Conservation (phyloP, 2,113 vertebrate genomes). For the Enhydra lutris region DNA sequence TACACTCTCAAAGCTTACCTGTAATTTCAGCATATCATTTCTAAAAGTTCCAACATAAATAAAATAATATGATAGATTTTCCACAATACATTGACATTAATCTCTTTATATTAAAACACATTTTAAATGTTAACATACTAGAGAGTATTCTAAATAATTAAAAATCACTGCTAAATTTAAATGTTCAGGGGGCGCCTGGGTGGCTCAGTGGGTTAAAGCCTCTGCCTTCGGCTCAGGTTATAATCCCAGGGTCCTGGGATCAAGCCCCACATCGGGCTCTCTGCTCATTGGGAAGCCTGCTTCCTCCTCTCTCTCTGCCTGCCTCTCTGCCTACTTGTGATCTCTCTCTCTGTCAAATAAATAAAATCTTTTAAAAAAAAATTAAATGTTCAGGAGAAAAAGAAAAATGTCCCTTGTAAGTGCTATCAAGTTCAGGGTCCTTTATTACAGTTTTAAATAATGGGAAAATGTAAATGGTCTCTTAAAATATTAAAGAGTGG, state of each 20-base stretch:
- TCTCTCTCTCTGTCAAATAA: too few relatives aligned
- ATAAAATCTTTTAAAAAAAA: too few relatives aligned
- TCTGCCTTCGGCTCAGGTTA: too few relatives aligned
- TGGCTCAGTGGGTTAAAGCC: too few relatives aligned
- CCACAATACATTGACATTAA: background rate
- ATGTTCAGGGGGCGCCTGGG: background rate
- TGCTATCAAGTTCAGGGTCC: background rate
- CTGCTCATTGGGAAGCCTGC: too few relatives aligned
- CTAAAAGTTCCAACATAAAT: background rate
- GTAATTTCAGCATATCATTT: background rate
- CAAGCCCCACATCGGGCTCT: too few relatives aligned
- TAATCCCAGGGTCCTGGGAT: too few relatives aligned
- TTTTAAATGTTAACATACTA: constrained; percentile 11
- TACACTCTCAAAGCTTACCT: background rate
- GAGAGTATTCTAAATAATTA: constrained; percentile 6
- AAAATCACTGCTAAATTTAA: background rate
- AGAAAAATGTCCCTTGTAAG: background rate
- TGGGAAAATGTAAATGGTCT: background rate
- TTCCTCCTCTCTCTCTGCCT: too few relatives aligned
- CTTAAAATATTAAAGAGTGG: background rate
- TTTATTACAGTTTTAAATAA: background rate
- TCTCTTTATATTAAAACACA: background rate
- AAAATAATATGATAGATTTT: background rate
- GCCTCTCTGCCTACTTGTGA: too few relatives aligned
- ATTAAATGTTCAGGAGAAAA: background rate